Percentiles rank a stretch among this genome's conserved stretches.
Evolutionary conservation across 2,113 vertebrate species (phyloP).

Genomic region (Spizaetus ornatus): DNA sequence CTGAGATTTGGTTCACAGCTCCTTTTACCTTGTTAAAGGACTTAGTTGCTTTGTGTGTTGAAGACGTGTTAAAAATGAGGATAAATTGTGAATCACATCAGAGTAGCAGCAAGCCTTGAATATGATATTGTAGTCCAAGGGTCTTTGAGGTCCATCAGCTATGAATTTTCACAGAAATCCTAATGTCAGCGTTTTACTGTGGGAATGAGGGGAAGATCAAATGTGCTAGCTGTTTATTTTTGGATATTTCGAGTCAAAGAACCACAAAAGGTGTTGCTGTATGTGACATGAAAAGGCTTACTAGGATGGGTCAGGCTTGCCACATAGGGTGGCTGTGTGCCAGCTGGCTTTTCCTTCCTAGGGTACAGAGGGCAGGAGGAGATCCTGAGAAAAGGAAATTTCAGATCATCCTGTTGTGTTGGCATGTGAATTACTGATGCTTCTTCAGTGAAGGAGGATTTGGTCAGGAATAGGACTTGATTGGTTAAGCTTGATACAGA

Average conservation of each 20-base stretch:
- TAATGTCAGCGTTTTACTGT: neutral
- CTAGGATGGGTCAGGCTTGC: neutral
- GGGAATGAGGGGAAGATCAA: neutral
- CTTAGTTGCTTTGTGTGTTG: neutral
- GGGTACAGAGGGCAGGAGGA: neutral
- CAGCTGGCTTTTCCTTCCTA: neutral
- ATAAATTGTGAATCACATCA: neutral
- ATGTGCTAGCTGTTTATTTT: neutral
- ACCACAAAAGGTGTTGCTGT: neutral
- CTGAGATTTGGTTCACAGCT: neutral
- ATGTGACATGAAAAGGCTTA: neutral
- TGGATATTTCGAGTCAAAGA: neutral
- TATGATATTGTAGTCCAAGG: neutral
- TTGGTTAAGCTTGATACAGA: neutral
- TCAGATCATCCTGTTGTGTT: neutral
- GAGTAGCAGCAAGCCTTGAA: neutral
- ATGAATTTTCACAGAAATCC: neutral
- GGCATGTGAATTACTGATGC: neutral
- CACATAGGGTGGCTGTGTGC: fast-evolving
- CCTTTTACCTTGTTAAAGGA: neutral
- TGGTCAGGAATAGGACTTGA: neutral
- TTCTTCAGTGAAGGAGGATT: neutral
- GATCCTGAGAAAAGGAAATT: neutral
- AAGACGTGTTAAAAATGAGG: neutral
- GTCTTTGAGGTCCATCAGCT: neutral